Evolutionary conservation across 2,113 vertebrate species (phyloP).

Genomic region (Saccopteryx leptura): DNA sequence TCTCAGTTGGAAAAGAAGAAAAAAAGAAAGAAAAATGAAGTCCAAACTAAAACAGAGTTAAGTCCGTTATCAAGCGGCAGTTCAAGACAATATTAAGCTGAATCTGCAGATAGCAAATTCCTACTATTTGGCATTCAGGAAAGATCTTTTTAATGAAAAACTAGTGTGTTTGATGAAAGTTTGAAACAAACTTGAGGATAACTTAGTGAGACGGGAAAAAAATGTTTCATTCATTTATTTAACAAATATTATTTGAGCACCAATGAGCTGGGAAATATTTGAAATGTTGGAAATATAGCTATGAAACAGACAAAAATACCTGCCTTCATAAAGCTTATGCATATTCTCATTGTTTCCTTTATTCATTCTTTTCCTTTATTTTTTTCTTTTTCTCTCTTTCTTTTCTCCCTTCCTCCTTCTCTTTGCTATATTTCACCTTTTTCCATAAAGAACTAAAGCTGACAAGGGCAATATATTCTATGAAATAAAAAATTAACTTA

Average conservation of each 20-base stretch:
- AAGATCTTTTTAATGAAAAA: conserved; percentile 54
- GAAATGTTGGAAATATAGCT: not conserved
- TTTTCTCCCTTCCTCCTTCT: not conserved
- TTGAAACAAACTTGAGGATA: conserved; percentile 9
- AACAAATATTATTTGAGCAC: not conserved
- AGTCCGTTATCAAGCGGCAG: not conserved
- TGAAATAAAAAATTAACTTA: not conserved
- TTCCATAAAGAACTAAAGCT: conserved; percentile 6
- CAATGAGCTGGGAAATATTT: not conserved
- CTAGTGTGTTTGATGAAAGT: not conserved
- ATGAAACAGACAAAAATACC: not conserved
- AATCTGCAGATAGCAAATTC: not conserved
- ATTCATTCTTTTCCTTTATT: not conserved
- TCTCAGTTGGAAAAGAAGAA: too few relatives aligned
- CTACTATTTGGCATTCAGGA: conserved; percentile 19
- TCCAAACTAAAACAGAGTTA: conserved; percentile 45
- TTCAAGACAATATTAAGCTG: conserved; percentile 11
- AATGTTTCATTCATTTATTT: not conserved
- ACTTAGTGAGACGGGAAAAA: not conserved
- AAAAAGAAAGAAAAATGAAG: conserved; percentile 11
- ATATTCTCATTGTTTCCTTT: conserved; percentile 2
- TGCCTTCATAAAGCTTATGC: conserved; percentile 30
- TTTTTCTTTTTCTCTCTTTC: too few relatives aligned
- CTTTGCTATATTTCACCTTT: not conserved
- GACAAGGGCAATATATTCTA: not conserved